Evolutionary conservation across 2,888 invertebrate species (phyloP).

Genomic region (Melanostoma scalare): DNA sequence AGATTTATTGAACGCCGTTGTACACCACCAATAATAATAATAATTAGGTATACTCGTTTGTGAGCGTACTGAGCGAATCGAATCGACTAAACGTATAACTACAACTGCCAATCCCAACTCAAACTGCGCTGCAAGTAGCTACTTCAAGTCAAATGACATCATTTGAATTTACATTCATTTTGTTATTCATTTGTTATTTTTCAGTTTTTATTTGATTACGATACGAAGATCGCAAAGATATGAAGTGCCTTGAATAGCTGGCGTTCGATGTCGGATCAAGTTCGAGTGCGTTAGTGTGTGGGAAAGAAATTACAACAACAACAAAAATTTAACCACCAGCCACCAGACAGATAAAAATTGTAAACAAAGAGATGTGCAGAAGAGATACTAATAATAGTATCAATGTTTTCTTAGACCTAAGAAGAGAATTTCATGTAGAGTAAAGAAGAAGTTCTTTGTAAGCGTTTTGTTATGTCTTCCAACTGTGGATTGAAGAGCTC

Average conservation of each 20-base stretch:
- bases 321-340: slow-evolving; percentile 28
- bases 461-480: slow-evolving; percentile 54
- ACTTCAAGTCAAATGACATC: slow-evolving; percentile 68
- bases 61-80: slow-evolving; percentile 42
- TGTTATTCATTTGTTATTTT: slow-evolving; percentile 15
- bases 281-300: slow-evolving; percentile 47
- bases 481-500: slow-evolving; percentile 46
- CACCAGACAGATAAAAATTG: slow-evolving; percentile 14
- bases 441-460: slow-evolving; percentile 24
- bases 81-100: slow-evolving; percentile 3
- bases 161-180: slow-evolving; percentile 48
- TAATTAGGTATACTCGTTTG: slow-evolving; percentile 25
- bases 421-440: slow-evolving; percentile 6
- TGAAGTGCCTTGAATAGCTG: slow-evolving; percentile 28
- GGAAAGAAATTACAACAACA: slow-evolving; percentile 30
- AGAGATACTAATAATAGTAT: slow-evolving; percentile 5
- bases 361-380: slow-evolving; percentile 53
- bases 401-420: not conserved
- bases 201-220: slow-evolving; percentile 40
- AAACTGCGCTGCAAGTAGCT: slow-evolving; percentile 20
- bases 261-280: slow-evolving; percentile 60
- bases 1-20: slow-evolving; percentile 47
- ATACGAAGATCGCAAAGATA: slow-evolving; percentile 37
- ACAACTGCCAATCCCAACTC: slow-evolving; percentile 28
- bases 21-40: slow-evolving; percentile 38